Evolutionary conservation across 2,888 invertebrate genomes (phyloP).

Genomic region (Apamea sordens): DNA sequence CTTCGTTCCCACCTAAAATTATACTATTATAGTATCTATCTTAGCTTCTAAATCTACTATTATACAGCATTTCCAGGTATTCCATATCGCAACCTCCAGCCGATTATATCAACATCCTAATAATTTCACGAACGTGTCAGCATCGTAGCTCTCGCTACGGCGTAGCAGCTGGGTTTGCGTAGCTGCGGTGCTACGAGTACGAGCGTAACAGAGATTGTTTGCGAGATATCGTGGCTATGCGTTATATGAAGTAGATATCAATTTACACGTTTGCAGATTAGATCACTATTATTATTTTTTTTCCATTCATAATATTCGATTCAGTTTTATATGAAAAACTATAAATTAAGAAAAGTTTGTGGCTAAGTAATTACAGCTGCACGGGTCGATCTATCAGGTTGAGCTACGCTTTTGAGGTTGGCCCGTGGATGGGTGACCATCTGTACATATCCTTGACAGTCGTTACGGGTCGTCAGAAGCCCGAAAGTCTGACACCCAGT

Average conservation of each 20-base stretch:
- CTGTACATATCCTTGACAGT: no score
- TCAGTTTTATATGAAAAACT: neutral
- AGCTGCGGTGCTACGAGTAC: constrained; percentile 55
- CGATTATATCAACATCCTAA: constrained; percentile 38
- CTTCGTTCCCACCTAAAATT: neutral
- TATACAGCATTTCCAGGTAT: neutral
- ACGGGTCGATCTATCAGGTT: no score
- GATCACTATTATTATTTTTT: neutral
- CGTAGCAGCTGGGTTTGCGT: constrained; percentile 58
- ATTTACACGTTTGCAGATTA: neutral
- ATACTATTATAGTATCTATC: neutral
- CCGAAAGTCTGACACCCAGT: no score
- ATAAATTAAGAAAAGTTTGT: neutral
- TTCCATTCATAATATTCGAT: neutral
- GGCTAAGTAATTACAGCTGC: no score
- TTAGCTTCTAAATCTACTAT: neutral
- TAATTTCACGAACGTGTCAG: constrained; percentile 48
- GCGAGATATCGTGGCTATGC: constrained; percentile 20
- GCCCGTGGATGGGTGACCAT: no score
- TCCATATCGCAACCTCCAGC: neutral
- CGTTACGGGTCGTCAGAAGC: no score
- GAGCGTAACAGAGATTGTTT: constrained; percentile 56
- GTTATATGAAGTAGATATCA: constrained; percentile 20
- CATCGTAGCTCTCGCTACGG: constrained; percentile 46
- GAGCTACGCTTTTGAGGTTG: no score